A percentile compares a stretch with the other conserved stretches of the same genome.
These are phyloP conservation scores for Drosophila gaucha DNA, from an alignment of 2,888 invertebrate genomes.

Conservation along the genomic window DNA sequence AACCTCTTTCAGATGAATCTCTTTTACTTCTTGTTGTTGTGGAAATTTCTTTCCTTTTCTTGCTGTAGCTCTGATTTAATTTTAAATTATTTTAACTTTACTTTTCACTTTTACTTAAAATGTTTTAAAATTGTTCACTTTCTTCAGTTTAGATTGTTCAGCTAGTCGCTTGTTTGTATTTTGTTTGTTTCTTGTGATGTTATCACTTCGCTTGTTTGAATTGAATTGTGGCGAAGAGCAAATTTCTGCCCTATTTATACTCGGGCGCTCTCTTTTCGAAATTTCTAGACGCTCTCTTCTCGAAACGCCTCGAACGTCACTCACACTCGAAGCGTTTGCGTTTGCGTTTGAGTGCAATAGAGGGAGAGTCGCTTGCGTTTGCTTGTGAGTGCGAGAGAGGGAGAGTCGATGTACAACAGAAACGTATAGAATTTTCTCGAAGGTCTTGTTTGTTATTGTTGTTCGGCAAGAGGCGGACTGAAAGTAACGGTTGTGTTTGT, in stretches of 20 bases:
- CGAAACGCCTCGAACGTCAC: conserved; percentile 30
- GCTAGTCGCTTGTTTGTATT: conserved; percentile 46
- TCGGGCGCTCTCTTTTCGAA: conserved; percentile 43
- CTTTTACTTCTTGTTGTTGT: not conserved
- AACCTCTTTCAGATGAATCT: not conserved
- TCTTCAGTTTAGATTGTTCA: conserved; percentile 45
- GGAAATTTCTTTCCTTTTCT: not conserved
- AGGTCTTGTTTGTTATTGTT: conserved; percentile 1
- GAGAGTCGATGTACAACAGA: not conserved
- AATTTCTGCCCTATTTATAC: conserved; percentile 63
- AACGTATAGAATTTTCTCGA: conserved; percentile 30
- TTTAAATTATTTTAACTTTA: not conserved
- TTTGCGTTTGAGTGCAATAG: conserved; percentile 12
- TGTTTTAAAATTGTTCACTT: conserved; percentile 8
- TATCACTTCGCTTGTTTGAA: conserved; percentile 60
- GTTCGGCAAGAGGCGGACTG: not conserved
- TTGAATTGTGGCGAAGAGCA: conserved; percentile 53
- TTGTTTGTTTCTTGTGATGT: conserved; percentile 31
- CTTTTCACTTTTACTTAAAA: conserved; percentile 10
- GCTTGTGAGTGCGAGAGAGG: conserved; percentile 1
- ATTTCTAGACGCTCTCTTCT: conserved; percentile 52
- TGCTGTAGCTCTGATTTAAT: not conserved
- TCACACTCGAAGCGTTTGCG: conserved; percentile 7
- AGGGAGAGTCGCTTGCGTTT: conserved; percentile 8
- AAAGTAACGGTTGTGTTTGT: not conserved